Conservation (phyloP, 1,140 invertebrate genomes). For the Glossosoma conforme region DNA sequence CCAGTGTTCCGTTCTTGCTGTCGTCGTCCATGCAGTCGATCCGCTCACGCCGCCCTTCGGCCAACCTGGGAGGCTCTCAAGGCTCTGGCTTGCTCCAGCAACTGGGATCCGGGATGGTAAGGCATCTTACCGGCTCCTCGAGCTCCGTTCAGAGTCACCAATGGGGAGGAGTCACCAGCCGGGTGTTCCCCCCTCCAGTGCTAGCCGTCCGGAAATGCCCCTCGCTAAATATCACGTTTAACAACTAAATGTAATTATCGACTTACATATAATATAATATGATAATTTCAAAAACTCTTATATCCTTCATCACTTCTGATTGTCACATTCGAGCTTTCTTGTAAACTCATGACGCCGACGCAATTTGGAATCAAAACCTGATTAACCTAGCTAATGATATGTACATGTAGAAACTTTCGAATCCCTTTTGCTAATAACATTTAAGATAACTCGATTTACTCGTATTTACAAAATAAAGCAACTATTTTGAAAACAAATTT, state of each 20-base stretch:
- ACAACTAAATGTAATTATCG: constrained; percentile 36
- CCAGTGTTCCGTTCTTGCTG: constrained; percentile 77
- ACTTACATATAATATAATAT: constrained; percentile 24
- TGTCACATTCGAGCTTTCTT: too few relatives aligned
- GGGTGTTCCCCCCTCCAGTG: constrained; percentile 62
- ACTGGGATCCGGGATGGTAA: constrained; percentile 82
- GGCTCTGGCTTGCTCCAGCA: constrained; percentile 74
- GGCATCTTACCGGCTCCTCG: constrained; percentile 65
- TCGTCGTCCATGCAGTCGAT: constrained; percentile 79
- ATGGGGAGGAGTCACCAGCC: constrained; percentile 54
- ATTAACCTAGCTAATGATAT: background rate
- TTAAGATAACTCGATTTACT: too few relatives aligned
- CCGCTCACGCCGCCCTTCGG: constrained; percentile 70
- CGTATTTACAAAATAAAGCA: too few relatives aligned
- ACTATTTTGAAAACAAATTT: too few relatives aligned
- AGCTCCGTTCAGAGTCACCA: constrained; percentile 58
- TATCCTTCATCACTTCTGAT: too few relatives aligned
- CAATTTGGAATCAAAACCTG: too few relatives aligned
- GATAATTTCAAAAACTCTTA: too few relatives aligned
- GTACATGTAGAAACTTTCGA: too few relatives aligned
- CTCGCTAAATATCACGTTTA: constrained; percentile 61
- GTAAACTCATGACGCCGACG: too few relatives aligned
- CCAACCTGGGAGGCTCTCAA: constrained; percentile 59
- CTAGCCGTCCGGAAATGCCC: constrained; percentile 73
- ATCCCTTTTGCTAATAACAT: too few relatives aligned